Evolutionary conservation across 2,113 vertebrate species (phyloP).

Genomic region (Pao palembangensis): DNA sequence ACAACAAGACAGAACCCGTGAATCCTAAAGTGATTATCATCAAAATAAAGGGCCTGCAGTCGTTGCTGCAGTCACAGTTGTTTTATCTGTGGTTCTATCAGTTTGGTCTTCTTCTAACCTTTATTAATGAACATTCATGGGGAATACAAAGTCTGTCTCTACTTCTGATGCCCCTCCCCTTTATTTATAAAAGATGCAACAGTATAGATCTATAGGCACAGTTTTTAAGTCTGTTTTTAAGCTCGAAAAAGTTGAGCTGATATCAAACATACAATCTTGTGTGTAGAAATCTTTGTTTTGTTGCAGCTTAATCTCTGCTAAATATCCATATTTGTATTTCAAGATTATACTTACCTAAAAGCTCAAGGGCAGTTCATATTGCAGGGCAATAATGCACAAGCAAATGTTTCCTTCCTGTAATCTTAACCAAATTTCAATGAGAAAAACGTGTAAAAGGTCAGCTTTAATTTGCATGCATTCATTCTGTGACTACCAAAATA

Average conservation of each 20-base stretch:
- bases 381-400: neutral
- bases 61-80: too few species aligned
- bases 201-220: too few species aligned
- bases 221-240: neutral
- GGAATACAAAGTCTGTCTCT: too few species aligned
- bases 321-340: neutral
- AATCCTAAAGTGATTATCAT: neutral
- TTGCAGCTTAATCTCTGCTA: neutral
- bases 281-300: neutral
- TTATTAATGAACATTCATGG: too few species aligned
- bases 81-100: too few species aligned
- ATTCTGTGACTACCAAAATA: slow-evolving; percentile 1
- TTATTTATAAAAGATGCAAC: too few species aligned
- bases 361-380: neutral
- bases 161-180: too few species aligned
- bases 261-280: neutral
- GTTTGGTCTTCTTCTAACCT: too few species aligned
- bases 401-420: too few species aligned
- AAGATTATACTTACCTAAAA: slow-evolving; percentile 11
- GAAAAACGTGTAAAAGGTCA: neutral
- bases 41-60: too few species aligned
- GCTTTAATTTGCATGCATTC: neutral
- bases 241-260: neutral
- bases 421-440: neutral
- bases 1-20: neutral